phyloP scores from a whole-genome alignment of 2,113 vertebrate genomes.

The Odontesthes bonariensis region DNA sequence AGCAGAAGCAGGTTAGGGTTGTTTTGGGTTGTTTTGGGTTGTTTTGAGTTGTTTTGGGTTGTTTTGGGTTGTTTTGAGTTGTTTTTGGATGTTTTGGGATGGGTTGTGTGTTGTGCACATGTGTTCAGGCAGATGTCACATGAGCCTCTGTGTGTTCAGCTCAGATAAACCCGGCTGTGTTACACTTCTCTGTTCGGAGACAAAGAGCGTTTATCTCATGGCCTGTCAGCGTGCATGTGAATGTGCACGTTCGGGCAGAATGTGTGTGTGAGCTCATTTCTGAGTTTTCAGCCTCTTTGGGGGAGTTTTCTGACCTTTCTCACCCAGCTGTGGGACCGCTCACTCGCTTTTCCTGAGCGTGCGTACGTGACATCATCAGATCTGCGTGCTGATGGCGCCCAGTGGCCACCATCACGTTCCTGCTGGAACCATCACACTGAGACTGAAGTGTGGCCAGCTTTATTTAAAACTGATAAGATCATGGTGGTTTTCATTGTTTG shows the following conservation, averaged over 20 bases:
- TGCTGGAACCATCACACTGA: slow-evolving; percentile 15
- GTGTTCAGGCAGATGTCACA: too few relatives aligned
- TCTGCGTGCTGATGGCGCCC: slow-evolving; percentile 21
- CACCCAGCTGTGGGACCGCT: background rate
- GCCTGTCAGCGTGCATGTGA: slow-evolving; percentile 22
- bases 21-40: too few relatives aligned
- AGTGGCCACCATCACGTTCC: slow-evolving; percentile 25
- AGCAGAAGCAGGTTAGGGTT: too few relatives aligned
- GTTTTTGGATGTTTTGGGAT: too few relatives aligned
- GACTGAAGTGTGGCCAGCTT: background rate
- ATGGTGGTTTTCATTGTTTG: too few relatives aligned
- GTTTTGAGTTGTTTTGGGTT: too few relatives aligned
- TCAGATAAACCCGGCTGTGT: slow-evolving; percentile 74
- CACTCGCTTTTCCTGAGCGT: background rate
- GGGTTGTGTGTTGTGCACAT: too few relatives aligned
- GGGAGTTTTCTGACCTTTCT: background rate
- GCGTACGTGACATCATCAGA: slow-evolving; percentile 21
- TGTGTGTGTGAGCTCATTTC: slow-evolving; percentile 34
- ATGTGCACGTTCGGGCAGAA: slow-evolving; percentile 7
- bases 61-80: too few relatives aligned
- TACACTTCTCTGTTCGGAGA: slow-evolving; percentile 67
- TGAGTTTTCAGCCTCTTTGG: slow-evolving; percentile 28
- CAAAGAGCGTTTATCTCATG: slow-evolving; percentile 74
- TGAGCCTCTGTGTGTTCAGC: too few relatives aligned
- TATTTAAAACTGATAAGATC: too few relatives aligned